Evolutionary conservation across 2,797 vertebrate species (phyloP), one percentile per base, ranked within the genome.

Genomic region (Sebastes alutus): DNA sequence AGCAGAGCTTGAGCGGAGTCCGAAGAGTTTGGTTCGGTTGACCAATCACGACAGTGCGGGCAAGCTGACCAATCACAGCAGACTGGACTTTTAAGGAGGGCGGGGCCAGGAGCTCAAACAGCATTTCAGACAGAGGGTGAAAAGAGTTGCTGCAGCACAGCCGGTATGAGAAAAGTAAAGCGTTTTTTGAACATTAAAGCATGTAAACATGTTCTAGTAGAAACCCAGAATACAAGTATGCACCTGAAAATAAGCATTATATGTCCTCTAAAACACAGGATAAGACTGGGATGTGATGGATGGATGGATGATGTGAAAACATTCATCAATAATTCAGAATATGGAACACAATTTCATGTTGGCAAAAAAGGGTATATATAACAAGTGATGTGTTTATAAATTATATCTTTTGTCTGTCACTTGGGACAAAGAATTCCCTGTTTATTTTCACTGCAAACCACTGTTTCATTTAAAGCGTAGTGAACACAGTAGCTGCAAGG

Each of bases 241-340:
- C 6, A 49, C 42, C 0, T 49, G 42, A 16, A 49, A 49, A 49
- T 49, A 49, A 49, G 35, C 32, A 69, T 66, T 22, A 35, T 10
- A 6, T 38, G 42, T 46, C 22, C 4, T 46, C 49, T 67, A 60
- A 49, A 5, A 22, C 14, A 16, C 13, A 25, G 58, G 27, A 66
- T 64, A 33, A 12, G 8, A 49, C 1, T 4, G 3, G 14, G n/a
- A 70, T n/a, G 68, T n/a, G 11, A 54, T 16, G 11, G 16, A 35
- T 67, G 16, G 52, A 42, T 67, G 16, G 52, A 18, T 46, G 14
- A 46, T 46, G 14, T 46, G 42, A 61, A 54, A 8, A 14, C 33
- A 20, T 33, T 14, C 14, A 52, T 64, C n/a, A 42, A 49, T 55
- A 56, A 54, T 79, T 52, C 20, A 72, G 18, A 60, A 42, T n/a